Base-by-base conservation (phyloP, 2,113 vertebrate species). In the Callaeas wilsoni region DNA sequence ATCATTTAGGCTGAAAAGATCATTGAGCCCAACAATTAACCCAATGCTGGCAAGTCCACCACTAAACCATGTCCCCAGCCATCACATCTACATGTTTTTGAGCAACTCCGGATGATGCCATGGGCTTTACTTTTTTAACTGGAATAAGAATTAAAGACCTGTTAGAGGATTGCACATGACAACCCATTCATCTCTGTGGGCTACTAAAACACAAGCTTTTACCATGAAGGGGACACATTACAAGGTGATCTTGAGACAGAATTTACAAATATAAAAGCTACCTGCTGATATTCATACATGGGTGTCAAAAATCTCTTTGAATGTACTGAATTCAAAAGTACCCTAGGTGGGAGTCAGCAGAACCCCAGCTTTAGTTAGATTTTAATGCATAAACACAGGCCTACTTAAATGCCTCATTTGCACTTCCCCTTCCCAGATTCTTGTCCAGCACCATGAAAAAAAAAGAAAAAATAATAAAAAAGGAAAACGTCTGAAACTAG, bases 221-320 rank as follows among this genome's bases (percentile, higher is more conserved):
- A 14, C 50, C 16, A 47, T 1, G 16, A 76, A 82, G 16, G 32
- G 9, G 10, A 29, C 0, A 1, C 0, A 0, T 86, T 80, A 56
- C 13, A 39, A 76, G 44, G 35, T 52, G 27, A 92, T 70, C 35
- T 71, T 70, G n/a, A 84, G 49, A 27, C 3, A 78, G 33, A 62
- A 55, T 84, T 93, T 86, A 35, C 14, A 70, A 63, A 68, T 68
- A n/a, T 17, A 80, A 81, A 90, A 88, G 1, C 44, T 67, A 21
- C 23, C 26, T 67, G 42, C 25, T 87, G 41, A 27, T 65, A 18
- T 27, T 87, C 46, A 30, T 42, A 33, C 0, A 0, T 19, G 10
- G 23, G 37, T 8, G 6, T 49, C 46, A 69, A 91, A 73, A 76
- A 77, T 21, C 33, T 56, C 56, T 35, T 41, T 67, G 64, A 85